phyloP scores from a whole-genome alignment of 2,797 vertebrate genomes.

The Eulemur coronatus region DNA sequence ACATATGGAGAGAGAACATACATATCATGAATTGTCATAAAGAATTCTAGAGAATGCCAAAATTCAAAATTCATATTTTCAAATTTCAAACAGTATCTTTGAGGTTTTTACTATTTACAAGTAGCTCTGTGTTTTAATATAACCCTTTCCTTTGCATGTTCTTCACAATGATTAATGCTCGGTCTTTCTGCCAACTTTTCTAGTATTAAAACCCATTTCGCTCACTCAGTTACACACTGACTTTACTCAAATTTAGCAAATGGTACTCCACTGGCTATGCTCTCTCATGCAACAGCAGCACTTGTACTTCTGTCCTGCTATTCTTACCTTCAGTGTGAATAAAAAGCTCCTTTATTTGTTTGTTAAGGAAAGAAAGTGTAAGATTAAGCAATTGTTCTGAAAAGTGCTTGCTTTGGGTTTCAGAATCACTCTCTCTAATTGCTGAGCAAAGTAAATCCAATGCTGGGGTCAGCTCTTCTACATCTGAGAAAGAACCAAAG shows the following conservation, averaged over 20 bases:
- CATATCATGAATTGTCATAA: neutral
- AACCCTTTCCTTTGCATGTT: neutral
- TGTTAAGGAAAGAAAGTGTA: conserved; percentile 91
- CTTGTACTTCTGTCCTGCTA: neutral
- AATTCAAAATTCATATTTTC: conserved; percentile 49
- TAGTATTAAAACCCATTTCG: neutral
- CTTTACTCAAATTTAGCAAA: neutral
- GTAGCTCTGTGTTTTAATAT: neutral
- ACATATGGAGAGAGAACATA: neutral
- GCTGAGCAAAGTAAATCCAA: conserved; percentile 92
- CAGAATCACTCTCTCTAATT: conserved; percentile 91
- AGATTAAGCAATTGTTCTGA: conserved; percentile 95
- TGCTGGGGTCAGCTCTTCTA: conserved; percentile 92
- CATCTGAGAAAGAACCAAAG: conserved; percentile 82
- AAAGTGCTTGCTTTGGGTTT: conserved; percentile 94
- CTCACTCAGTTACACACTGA: neutral
- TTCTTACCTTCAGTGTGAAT: conserved; percentile 84
- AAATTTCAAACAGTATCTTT: conserved; percentile 2
- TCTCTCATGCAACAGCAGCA: neutral
- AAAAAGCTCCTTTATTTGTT: conserved; percentile 90
- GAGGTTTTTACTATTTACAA: neutral
- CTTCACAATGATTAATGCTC: neutral
- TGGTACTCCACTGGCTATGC: neutral
- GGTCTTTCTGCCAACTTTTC: neutral
- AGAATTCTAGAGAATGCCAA: conserved; percentile 21